Evolutionary conservation across 2,797 vertebrate species (phyloP), one percentile per base, ranked within the genome.

Genomic region (Distichodus sexfasciatus): DNA sequence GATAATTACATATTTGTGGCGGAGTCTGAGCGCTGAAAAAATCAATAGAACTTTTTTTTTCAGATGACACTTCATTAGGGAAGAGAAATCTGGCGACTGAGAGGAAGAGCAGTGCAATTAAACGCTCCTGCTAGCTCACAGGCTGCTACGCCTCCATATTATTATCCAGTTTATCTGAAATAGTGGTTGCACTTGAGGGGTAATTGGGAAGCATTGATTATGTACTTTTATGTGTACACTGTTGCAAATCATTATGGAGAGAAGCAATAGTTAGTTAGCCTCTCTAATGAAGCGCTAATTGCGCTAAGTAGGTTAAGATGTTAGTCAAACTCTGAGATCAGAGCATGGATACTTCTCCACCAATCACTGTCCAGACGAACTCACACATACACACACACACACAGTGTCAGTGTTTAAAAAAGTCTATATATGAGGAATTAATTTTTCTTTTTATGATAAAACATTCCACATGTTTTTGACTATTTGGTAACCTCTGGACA

Each of bases 1-100:
- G 95, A 99, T 98, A 98, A 99, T 99, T 98, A 99, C 96, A 98
- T 99, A 99, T 99, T 99, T 99, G 97, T 98, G 97, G 96, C 94
- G 93, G 95, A 96, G 95, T 92, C 94, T 95, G 94, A 97, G 94
- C 94, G 94, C 94, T 95, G 91, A 95, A 96, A 94, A 98, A 98
- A 98, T 98, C 96, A 98, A 99, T 98, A 98, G 94, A 89, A 94
- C 90, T 94, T 96, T 96, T 97, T 95, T 90, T 90, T 85, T 96
- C 38, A 53, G 94, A 97, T 99, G 97, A 99, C 97, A 98, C 96
- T 98, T 99, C 96, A 98, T 99, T 99, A 99, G 96, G 94, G 95
- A 95, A 97, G 97, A 90, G 77, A 98, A 97, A 97, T 96, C 95
- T 94, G 91, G 88, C 92, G 93, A 94, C 95, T 96, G 94, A 96